These are phyloP conservation scores for Synergus japonicus DNA, from an alignment of 2,888 invertebrate genomes.

Conservation along the genomic window DNA sequence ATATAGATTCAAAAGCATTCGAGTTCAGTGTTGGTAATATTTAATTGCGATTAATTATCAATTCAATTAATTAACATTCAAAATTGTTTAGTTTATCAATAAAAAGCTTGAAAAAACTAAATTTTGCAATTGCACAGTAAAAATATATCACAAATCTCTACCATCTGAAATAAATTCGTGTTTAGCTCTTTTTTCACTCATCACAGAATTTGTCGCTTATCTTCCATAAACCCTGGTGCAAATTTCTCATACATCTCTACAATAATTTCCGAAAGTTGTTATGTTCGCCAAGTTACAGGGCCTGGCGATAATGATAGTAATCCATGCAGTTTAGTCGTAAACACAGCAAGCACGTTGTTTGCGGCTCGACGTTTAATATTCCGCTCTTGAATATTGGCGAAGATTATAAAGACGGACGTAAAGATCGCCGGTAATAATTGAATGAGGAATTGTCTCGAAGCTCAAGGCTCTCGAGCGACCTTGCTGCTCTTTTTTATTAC, in stretches of 20 bases:
- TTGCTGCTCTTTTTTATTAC: neutral
- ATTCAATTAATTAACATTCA: neutral
- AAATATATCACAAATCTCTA: neutral
- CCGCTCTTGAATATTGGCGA: neutral
- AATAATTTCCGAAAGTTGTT: slow-evolving; percentile 29
- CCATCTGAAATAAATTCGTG: neutral
- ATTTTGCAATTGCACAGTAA: neutral
- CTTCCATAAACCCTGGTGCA: neutral
- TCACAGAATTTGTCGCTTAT: neutral
- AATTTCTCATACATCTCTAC: slow-evolving; percentile 4
- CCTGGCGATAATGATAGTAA: slow-evolving; percentile 18
- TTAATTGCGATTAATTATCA: no score
- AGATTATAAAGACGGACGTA: slow-evolving; percentile 19
- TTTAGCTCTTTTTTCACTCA: neutral
- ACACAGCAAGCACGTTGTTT: slow-evolving; percentile 30
- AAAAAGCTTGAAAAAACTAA: neutral
- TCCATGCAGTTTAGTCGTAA: slow-evolving; percentile 34
- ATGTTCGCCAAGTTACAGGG: slow-evolving; percentile 6
- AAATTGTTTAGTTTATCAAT: neutral
- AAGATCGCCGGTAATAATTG: neutral
- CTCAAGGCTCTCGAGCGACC: neutral
- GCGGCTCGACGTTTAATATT: slow-evolving; percentile 4
- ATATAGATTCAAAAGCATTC: no score
- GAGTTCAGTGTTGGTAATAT: no score
- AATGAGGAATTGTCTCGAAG: neutral